A percentile compares a stretch with the other conserved stretches of the same genome.
Conservation (phyloP, 2,888 invertebrate species). For the Apoderus coryli region DNA sequence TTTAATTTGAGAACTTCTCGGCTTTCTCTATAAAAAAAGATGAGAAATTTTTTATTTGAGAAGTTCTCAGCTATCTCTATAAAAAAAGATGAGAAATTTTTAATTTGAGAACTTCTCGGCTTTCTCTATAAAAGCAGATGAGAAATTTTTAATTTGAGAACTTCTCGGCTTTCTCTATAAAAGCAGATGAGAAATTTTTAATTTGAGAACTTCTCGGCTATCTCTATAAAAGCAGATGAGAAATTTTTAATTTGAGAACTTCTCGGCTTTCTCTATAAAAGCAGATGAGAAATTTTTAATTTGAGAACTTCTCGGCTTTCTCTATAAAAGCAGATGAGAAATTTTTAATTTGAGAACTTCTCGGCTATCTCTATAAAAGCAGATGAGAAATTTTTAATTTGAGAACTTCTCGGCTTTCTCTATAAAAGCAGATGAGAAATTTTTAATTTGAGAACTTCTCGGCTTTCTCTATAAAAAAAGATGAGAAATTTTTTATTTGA, state of each 20-base stretch:
- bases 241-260: conserved; percentile 31
- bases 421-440: conserved; percentile 26
- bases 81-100: conserved; percentile 14
- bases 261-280: conserved; percentile 45
- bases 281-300: conserved; percentile 11
- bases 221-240: conserved; percentile 38
- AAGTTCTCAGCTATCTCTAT: conserved; percentile 46
- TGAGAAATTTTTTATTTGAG: conserved; percentile 29
- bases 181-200: conserved; percentile 9
- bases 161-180: conserved; percentile 46
- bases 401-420: conserved; percentile 44
- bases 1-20: conserved; percentile 38
- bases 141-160: conserved; percentile 30
- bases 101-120: conserved; percentile 38
- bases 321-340: conserved; percentile 32
- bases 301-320: conserved; percentile 45
- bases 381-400: conserved; percentile 26
- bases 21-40: conserved; percentile 40
- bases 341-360: conserved; percentile 36
- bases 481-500: conserved; percentile 28
- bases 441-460: conserved; percentile 37
- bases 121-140: conserved; percentile 40
- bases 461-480: conserved; percentile 41
- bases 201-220: conserved; percentile 39
- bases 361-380: conserved; percentile 42